phyloP scores from a whole-genome alignment of 2,113 vertebrate genomes.

The Ptyas mucosa region DNA sequence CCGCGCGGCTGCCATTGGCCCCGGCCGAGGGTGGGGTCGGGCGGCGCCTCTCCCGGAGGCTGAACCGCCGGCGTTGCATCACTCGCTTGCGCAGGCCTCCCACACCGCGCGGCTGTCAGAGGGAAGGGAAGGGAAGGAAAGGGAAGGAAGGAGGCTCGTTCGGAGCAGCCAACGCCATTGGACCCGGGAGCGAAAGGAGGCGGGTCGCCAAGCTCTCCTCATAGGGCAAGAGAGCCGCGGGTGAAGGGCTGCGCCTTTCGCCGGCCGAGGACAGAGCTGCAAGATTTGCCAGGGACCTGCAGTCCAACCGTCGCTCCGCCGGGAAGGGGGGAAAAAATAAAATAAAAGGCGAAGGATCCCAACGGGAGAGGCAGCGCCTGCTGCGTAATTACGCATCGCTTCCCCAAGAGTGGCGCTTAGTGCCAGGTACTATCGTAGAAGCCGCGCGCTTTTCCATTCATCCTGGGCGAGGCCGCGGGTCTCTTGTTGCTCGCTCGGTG shows the following conservation, averaged over 20 bases:
- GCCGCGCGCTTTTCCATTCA: neutral
- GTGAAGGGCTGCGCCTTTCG: neutral
- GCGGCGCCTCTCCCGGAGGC: neutral
- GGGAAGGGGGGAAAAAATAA: no score
- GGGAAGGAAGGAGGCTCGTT: constrained; percentile 5
- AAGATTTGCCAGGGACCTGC: neutral
- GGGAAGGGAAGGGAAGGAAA: no score
- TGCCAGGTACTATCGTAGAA: neutral
- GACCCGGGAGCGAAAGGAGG: neutral
- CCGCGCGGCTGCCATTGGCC: neutral
- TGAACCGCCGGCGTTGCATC: neutral
- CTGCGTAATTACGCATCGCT: neutral
- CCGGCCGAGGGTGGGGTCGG: neutral
- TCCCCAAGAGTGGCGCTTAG: neutral
- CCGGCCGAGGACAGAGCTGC: neutral
- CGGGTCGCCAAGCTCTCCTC: neutral
- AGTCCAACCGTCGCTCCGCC: no score
- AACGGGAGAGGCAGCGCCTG: neutral
- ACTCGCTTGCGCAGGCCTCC: neutral
- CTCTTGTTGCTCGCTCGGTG: neutral
- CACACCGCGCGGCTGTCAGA: neutral
- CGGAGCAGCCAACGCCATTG: neutral
- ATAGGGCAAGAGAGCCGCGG: neutral
- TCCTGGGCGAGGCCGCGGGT: neutral
- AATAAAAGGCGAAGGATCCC: neutral